Base-by-base conservation (phyloP, 2,797 vertebrate genomes). In the Linurgus olivaceus region DNA sequence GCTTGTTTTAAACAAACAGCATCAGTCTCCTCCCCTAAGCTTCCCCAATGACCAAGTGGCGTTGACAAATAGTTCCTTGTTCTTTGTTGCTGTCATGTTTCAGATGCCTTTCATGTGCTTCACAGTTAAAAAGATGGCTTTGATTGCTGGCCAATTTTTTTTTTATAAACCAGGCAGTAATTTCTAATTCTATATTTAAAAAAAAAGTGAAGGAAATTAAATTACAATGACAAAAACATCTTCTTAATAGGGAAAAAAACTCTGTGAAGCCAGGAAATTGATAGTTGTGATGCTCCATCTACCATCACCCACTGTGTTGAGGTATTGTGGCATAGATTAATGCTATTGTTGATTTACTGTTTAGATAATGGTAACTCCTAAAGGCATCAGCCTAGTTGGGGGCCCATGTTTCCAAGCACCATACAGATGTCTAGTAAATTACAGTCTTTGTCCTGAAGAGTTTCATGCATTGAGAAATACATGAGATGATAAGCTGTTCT, bases 1-100 rank as follows among this genome's bases (percentile, higher is more conserved):
- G 91, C 93, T 93, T 90, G 72, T 91, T 95, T 95, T 96, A 96
- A 89, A 93, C 89, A 93, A 97, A 96, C 92, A 94, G 55, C 94
- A 78, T 72, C 87, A 83, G 87, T 92, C 86, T 90, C 94, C 94
- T 86, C 93, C 86, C 90, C 89, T 72, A 71, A 90, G 84, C 83
- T 70, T 95, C 83, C 95, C 79, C 91, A 94, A 54, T 94, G 94
- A 91, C 92, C 89, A 73, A 90, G 52, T 80, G 88, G 85, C 47
- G 0, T 84, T 90, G 90, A 96, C 72, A 95, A 86, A 89, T 90
- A 82, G 80, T 94, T 89, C 66, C 87, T 95, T 94, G 92, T 94
- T 89, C 89, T 94, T 88, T 92, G 82, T 76, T 89, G 75, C 88
- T 81, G 81, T 96, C 11, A 5, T 91, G 81, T 90, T 94, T 95